Evolutionary conservation across 1,140 invertebrate genomes (phyloP).

Genomic region (Scylla paramamosain): DNA sequence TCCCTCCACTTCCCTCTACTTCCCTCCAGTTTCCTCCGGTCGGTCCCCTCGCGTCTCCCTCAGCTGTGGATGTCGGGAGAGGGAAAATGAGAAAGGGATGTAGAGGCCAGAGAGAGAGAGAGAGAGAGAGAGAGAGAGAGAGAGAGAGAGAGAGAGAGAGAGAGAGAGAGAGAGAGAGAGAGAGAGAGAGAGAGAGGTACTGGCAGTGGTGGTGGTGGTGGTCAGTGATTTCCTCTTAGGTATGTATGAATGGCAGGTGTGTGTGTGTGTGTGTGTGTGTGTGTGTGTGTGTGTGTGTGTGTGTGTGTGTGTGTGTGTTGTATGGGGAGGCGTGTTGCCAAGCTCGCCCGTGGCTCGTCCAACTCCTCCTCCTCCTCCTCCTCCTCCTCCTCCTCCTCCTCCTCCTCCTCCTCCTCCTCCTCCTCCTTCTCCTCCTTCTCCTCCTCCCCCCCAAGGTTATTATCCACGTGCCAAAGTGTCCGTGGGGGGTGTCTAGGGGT

Average conservation of each 20-base stretch:
- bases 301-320: no score
- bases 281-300: background rate
- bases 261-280: background rate
- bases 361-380: background rate
- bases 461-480: background rate
- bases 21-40: background rate
- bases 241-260: background rate
- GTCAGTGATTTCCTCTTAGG: background rate
- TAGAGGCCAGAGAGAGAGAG: background rate
- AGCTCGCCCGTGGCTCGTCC: background rate
- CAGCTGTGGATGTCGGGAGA: background rate
- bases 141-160: background rate
- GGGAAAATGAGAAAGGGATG: background rate
- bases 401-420: background rate
- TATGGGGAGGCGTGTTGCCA: background rate
- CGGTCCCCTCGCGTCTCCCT: background rate
- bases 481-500: background rate
- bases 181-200: background rate
- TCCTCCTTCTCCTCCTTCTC: background rate
- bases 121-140: background rate
- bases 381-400: no score
- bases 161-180: background rate
- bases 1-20: background rate
- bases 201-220: background rate
- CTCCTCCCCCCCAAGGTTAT: background rate